Percentiles rank a stretch among this genome's conserved stretches.
Evolutionary conservation across 2,888 invertebrate species (phyloP).

Genomic region (Pyrrhosoma nymphula): DNA sequence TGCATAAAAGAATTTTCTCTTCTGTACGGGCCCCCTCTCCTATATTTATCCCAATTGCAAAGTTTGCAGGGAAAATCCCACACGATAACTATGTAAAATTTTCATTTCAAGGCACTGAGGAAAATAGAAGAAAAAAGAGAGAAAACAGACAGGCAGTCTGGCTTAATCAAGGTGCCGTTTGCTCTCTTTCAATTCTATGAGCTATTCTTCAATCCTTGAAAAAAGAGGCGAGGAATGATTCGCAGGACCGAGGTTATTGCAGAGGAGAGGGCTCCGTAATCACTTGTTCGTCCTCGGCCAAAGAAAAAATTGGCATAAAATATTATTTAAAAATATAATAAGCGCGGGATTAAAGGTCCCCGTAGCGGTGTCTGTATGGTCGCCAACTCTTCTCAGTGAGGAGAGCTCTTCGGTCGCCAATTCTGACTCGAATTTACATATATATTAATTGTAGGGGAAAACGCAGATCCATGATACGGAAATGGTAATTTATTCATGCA

Average conservation of each 20-base stretch:
- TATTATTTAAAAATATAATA: background rate
- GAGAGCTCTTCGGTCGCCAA: background rate
- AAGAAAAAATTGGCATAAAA: background rate
- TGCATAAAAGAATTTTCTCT: background rate
- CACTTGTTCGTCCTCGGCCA: background rate
- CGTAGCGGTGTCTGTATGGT: background rate
- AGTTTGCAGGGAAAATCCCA: background rate
- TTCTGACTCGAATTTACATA: conserved; percentile 14
- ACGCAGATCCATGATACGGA: background rate
- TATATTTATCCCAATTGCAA: background rate
- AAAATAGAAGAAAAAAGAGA: too few species aligned
- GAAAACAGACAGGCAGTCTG: background rate
- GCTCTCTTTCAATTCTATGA: background rate
- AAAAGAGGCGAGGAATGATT: background rate
- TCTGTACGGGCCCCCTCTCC: background rate
- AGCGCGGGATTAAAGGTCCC: background rate
- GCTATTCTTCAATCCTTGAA: background rate
- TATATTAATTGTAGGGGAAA: conserved; percentile 22
- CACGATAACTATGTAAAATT: background rate
- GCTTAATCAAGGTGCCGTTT: background rate
- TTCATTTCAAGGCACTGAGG: background rate
- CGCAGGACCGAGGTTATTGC: background rate
- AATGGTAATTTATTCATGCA: conserved; percentile 49
- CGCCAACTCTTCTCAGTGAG: background rate
- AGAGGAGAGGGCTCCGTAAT: background rate